Base-by-base conservation (phyloP, 2,888 invertebrate species). In the Polyommatus iphigenia region DNA sequence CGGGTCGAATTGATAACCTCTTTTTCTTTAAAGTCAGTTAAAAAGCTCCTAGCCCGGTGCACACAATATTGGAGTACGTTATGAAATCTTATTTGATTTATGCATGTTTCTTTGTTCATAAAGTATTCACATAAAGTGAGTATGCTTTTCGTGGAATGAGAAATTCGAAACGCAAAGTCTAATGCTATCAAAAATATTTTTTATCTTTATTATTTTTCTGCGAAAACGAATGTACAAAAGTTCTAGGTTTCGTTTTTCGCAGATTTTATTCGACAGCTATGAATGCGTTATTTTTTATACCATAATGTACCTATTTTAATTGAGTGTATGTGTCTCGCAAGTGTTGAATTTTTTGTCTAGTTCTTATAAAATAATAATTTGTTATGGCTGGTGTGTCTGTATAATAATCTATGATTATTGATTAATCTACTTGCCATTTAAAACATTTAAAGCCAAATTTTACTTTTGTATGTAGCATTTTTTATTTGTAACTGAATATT, bases 81-180 rank as follows among this genome's bases (percentile, higher is more conserved):
- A 75, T 75, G 54, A 75, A 75, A 75, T 50, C 75, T 29, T 54
- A 75, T 75, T 75, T 75, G 75, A 75, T 75, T 54, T 75, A 75
- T 75, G 75, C 75, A 75, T 54, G 54, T 75, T 75, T 50, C 50
- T 24, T 75, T 75, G 75, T 54, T 75, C 29, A 54, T 75, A 75
- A 75, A 75, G 50, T 54, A 75, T 75, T 54, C 50, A 32, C 54
- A 75, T 75, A 75, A 54, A 54, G 54, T 54, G 50, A 50, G 46
- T 50, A 24, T 73, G 29, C 75, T 54, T 75, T 75, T 75, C 75
- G 29, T 75, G 6, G 24, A 75, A 75, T 75, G 75, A 75, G 54
- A 46, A 73, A 36, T n/a, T 20, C 8, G 29, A 75, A 54, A 75
- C 7, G 54, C 54, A 75, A 67, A n/a, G n/a, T n/a, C 15, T 54